Evolutionary conservation across 2,888 invertebrate genomes (phyloP).

Genomic region (Steromphala cineraria): DNA sequence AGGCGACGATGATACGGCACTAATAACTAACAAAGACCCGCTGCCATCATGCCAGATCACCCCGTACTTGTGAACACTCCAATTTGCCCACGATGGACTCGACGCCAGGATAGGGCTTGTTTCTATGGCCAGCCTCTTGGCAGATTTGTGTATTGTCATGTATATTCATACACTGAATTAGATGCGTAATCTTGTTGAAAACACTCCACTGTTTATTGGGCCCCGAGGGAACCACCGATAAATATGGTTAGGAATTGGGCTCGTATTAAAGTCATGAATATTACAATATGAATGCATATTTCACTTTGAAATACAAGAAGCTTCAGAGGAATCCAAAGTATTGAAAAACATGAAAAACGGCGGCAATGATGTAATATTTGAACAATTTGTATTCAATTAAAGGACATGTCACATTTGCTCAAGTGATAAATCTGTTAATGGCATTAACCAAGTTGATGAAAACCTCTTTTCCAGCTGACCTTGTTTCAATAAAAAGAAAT

Average conservation of each 20-base stretch:
- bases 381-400: too few relatives aligned
- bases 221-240: neutral
- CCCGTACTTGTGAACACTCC: neutral
- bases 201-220: neutral
- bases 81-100: neutral
- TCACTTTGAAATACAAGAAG: neutral
- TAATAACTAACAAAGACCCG: conserved; percentile 4
- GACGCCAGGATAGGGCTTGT: neutral
- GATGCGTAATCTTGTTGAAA: neutral
- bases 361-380: too few relatives aligned
- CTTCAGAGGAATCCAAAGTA: too few relatives aligned
- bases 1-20: conserved; percentile 4
- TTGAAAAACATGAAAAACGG: too few relatives aligned
- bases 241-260: neutral
- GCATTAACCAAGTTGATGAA: neutral
- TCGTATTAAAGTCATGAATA: neutral
- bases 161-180: conserved; percentile 12
- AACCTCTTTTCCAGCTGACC: neutral
- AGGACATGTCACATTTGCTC: neutral
- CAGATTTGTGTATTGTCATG: conserved; percentile 6
- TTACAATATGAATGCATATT: neutral
- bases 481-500: neutral
- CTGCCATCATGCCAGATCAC: neutral
- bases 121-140: neutral
- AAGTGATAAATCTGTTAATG: neutral